Base-by-base conservation (phyloP, 1,140 invertebrate species). In the Caenorhabditis briggsae region DNA sequence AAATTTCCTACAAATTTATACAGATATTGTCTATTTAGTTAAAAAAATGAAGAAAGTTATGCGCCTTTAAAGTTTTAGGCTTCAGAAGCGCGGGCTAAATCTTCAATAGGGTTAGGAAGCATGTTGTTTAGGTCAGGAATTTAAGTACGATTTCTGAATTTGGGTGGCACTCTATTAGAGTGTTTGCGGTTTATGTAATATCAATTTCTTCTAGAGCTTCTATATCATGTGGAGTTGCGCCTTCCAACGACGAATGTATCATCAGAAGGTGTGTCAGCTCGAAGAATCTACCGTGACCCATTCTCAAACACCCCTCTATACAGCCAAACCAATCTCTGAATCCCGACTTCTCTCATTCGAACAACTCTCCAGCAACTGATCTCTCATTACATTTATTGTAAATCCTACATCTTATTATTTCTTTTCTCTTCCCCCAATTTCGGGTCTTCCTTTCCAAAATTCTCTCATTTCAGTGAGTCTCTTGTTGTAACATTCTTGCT, bases 151-250 rank as follows among this genome's bases (percentile, higher is more conserved):
- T n/a, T n/a, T n/a, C n/a, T n/a, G n/a, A n/a, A n/a, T n/a, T n/a
- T n/a, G n/a, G n/a, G n/a, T n/a, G n/a, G n/a, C n/a, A n/a, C n/a
- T n/a, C n/a, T n/a, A n/a, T n/a, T n/a, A n/a, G n/a, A 33, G 3
- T 33, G 33, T 33, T 33, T 14, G 2, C 12, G 16, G 6, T 53
- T 2, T 53, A 11, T 53, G 16, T 53, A 53, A 8, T 1, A 16
- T 25, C 8, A 20, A 33, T 46, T 78, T 78, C 11, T 78, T 78
- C 11, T 18, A 78, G 70, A 78, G 18, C 23, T 78, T 78, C 46
- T 78, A 78, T 9, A 78, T 78, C 46, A 78, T 78, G 70, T 78
- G 70, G 70, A 78, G 46, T 12, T 78, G 70, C n/a, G 43, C 70
- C 1, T 50, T 78, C 11, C 70, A 78, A 50, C 70, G 70, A 25